A percentile compares a stretch with the other conserved stretches of the same genome.
Evolutionary conservation across 2,797 vertebrate species (phyloP).

Genomic region (Neoniphon sammara): DNA sequence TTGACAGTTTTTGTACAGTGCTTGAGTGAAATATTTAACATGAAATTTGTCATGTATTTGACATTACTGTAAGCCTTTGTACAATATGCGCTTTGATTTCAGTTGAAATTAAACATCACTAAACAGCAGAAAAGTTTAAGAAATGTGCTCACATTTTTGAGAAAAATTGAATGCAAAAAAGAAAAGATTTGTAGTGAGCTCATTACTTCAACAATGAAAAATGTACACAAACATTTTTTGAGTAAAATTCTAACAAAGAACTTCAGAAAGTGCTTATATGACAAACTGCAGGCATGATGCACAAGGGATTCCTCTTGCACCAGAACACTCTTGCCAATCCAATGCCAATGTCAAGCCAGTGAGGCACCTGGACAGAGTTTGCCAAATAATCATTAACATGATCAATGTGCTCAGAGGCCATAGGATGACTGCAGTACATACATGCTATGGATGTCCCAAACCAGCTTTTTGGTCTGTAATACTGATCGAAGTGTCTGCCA

Average conservation of each 20-base stretch:
- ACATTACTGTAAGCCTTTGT: no score
- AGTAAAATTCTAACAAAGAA: slow-evolving; percentile 4
- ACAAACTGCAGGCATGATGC: background rate
- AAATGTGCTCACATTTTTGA: background rate
- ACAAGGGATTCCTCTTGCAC: no score
- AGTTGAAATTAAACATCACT: background rate
- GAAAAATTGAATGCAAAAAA: background rate
- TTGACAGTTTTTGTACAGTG: background rate
- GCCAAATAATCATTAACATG: background rate
- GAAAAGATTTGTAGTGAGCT: background rate
- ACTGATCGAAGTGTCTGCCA: no score
- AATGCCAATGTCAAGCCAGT: slow-evolving; percentile 1
- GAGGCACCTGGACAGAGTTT: slow-evolving; percentile 7
- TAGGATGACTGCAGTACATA: background rate
- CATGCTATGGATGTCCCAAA: no score
- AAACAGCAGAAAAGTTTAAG: background rate
- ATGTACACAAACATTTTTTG: slow-evolving; percentile 5
- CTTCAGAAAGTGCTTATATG: slow-evolving; percentile 16
- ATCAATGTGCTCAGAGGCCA: background rate
- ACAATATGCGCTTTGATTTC: no score
- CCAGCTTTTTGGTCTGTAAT: no score
- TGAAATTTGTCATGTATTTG: no score
- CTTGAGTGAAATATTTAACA: no score
- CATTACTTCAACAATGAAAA: background rate
- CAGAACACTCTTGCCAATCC: slow-evolving; percentile 1